Conservation (phyloP, 2,888 invertebrate genomes). For the Hyalella azteca region DNA sequence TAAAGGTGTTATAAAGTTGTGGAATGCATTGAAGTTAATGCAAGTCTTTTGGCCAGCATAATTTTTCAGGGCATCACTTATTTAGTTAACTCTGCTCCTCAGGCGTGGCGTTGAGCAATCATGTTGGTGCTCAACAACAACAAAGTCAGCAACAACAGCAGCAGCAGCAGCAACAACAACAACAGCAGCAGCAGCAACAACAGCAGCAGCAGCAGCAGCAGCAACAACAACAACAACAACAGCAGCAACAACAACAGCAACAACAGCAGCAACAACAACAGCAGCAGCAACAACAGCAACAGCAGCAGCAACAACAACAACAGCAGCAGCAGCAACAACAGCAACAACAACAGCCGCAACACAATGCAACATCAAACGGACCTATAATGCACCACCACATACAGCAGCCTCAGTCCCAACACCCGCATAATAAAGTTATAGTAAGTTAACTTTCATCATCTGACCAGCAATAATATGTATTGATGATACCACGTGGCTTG, state of each 20-base stretch:
- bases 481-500: too few species aligned
- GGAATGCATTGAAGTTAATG: too few species aligned
- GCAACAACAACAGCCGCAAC: slow-evolving; percentile 50
- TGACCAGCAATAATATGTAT: too few species aligned
- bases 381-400: slow-evolving; percentile 59
- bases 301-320: slow-evolving; percentile 12
- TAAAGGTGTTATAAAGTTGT: too few species aligned
- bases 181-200: not conserved
- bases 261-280: slow-evolving; percentile 43
- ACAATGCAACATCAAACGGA: slow-evolving; percentile 57
- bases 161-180: slow-evolving; percentile 22
- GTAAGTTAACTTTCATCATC: slow-evolving; percentile 1
- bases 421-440: slow-evolving; percentile 13
- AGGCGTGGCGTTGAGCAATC: slow-evolving; percentile 60
- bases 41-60: too few species aligned
- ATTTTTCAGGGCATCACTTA: too few species aligned
- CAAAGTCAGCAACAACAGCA: slow-evolving; percentile 59
- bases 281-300: slow-evolving; percentile 59
- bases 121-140: slow-evolving; percentile 52
- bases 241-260: slow-evolving; percentile 26
- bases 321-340: slow-evolving; percentile 27
- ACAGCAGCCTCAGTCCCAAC: slow-evolving; percentile 16
- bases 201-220: slow-evolving; percentile 58
- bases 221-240: slow-evolving; percentile 55
- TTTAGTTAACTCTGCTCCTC: too few species aligned